phyloP scores from a whole-genome alignment of 2,797 vertebrate species.

The Melanotaenia maccullochi region DNA sequence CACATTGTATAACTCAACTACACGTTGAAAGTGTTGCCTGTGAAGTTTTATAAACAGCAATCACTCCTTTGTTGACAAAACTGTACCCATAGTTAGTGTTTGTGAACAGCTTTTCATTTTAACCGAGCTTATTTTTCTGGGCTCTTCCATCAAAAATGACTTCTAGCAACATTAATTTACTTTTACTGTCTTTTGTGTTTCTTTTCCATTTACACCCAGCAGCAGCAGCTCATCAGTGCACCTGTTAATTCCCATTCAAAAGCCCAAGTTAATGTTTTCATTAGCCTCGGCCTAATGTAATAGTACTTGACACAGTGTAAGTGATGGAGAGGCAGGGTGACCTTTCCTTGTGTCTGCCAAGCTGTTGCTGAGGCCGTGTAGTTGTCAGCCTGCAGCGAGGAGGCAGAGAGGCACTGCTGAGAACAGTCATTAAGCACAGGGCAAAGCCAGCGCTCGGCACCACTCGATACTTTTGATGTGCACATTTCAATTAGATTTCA shows the following conservation, averaged over 20 bases:
- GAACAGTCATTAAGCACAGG: conserved; percentile 80
- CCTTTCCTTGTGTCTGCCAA: conserved; percentile 78
- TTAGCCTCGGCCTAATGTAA: conserved; percentile 62
- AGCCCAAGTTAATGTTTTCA: conserved; percentile 73
- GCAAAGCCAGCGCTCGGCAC: conserved; percentile 74
- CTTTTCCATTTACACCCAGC: conserved; percentile 23
- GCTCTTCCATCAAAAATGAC: conserved; percentile 3
- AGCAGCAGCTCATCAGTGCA: conserved; percentile 48
- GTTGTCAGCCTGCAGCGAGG: conserved; percentile 70
- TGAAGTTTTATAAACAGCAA: neutral
- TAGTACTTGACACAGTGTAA: conserved; percentile 75
- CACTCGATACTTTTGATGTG: conserved; percentile 82
- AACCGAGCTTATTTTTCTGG: neutral
- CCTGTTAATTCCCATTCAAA: conserved; percentile 72
- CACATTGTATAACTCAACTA: conserved; percentile 12
- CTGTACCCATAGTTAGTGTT: neutral
- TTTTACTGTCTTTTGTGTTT: conserved; percentile 37
- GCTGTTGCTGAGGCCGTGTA: conserved; percentile 70
- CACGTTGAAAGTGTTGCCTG: neutral
- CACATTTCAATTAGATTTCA: conserved; percentile 87
- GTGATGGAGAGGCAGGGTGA: conserved; percentile 80
- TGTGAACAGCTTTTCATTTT: neutral
- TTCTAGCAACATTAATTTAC: conserved; percentile 21
- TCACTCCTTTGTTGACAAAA: conserved; percentile 3
- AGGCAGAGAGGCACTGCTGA: conserved; percentile 68